Conservation (phyloP, 1,140 invertebrate genomes). For the Sitobion miscanthi region DNA sequence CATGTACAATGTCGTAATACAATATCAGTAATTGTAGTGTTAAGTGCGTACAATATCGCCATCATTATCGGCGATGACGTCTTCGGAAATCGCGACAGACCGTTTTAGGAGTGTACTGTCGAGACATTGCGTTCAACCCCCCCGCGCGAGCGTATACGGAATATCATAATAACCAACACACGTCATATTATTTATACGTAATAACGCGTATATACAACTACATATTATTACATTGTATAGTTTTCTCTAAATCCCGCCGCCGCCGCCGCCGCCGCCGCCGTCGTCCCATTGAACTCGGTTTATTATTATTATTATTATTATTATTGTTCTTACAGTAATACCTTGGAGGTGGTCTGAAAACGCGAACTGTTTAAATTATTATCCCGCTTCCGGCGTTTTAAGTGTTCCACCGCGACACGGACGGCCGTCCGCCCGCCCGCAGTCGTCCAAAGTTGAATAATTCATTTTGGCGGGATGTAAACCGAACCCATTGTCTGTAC, state of each 20-base stretch:
- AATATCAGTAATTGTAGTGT: no score
- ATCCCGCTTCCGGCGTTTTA: conserved; percentile 56
- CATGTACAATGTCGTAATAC: no score
- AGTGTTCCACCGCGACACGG: conserved; percentile 21
- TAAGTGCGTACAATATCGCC: no score
- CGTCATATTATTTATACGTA: not conserved
- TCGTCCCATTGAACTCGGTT: conserved; percentile 10
- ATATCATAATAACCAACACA: not conserved
- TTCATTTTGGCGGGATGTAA: conserved; percentile 51
- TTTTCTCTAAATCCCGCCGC: not conserved
- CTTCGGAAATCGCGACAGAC: not conserved
- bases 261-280: not conserved
- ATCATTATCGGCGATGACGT: no score
- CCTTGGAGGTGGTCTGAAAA: conserved; percentile 42
- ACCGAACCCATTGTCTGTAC: conserved; percentile 49
- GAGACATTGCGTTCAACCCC: not conserved
- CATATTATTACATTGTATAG: not conserved
- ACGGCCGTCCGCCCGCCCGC: not conserved
- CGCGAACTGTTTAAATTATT: conserved; percentile 56
- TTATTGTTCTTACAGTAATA: conserved; percentile 43
- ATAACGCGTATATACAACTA: not conserved
- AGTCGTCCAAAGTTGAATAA: conserved; percentile 51
- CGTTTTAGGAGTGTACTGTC: not conserved
- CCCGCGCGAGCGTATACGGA: not conserved
- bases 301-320: conserved; percentile 15